phyloP scores from a whole-genome alignment of 2,888 invertebrate genomes.

The Troides helena region DNA sequence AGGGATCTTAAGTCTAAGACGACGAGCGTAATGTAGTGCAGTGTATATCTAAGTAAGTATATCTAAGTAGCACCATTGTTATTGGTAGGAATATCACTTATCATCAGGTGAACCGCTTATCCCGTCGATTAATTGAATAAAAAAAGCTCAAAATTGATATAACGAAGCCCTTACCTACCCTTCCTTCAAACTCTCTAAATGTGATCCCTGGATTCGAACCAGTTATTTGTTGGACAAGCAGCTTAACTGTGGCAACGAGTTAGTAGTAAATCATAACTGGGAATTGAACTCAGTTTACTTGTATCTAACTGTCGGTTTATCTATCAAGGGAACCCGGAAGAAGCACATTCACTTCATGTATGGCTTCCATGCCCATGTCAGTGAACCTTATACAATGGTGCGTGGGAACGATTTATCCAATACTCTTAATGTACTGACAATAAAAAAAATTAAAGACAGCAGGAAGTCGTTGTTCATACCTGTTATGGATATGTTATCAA shows the following conservation, averaged over 20 bases:
- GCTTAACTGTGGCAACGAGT: not conserved
- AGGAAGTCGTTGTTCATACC: not conserved
- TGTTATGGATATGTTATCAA: too few species aligned
- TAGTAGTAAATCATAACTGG: not conserved
- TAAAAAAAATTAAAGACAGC: not conserved
- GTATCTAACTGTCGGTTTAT: not conserved
- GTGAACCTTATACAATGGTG: conserved; percentile 59
- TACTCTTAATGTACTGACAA: not conserved
- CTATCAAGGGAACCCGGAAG: conserved; percentile 1
- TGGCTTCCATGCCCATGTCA: conserved; percentile 47
- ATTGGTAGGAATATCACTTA: too few species aligned
- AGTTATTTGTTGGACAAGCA: not conserved
- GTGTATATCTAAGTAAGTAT: too few species aligned
- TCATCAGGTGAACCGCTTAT: too few species aligned
- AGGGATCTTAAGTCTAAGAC: too few species aligned
- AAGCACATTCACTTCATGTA: not conserved
- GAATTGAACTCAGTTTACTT: not conserved
- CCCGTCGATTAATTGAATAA: too few species aligned
- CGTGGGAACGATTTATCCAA: conserved; percentile 55
- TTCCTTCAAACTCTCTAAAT: too few species aligned
- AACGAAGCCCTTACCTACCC: too few species aligned
- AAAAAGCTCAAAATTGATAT: too few species aligned
- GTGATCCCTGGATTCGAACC: not conserved
- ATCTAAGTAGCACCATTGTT: too few species aligned
- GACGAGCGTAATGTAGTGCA: too few species aligned